phyloP scores from a whole-genome alignment of 2,797 vertebrate species.

The Myotis pilosus region DNA sequence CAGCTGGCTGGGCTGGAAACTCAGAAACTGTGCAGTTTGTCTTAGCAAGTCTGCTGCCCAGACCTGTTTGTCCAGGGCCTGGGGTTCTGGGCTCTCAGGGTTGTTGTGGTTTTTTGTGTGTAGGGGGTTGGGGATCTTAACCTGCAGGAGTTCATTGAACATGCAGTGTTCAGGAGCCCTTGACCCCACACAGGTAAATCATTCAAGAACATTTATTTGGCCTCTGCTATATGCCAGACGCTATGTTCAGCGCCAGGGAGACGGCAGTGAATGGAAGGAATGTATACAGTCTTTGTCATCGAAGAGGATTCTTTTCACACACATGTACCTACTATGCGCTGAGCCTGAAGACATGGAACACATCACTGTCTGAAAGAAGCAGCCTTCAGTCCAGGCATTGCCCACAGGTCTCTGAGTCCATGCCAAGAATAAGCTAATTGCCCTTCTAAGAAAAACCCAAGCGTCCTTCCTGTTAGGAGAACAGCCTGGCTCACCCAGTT shows the following conservation, averaged over 20 bases:
- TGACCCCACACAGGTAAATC: background rate
- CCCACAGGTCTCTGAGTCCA: background rate
- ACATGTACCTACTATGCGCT: fast-evolving
- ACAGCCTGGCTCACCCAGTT: background rate
- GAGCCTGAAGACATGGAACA: background rate
- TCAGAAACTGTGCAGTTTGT: background rate
- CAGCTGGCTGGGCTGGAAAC: conserved; percentile 11
- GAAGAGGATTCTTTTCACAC: background rate
- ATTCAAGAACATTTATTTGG: background rate
- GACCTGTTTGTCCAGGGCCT: background rate
- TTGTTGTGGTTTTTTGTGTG: background rate
- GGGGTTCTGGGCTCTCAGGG: background rate
- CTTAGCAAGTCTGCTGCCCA: background rate
- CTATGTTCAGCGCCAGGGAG: background rate
- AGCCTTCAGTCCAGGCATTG: background rate
- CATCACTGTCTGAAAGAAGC: background rate
- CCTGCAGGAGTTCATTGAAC: background rate
- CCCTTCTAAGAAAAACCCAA: background rate
- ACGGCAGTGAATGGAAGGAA: fast-evolving
- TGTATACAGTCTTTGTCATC: background rate
- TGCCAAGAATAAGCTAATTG: background rate
- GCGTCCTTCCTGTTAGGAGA: background rate
- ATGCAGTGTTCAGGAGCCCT: background rate
- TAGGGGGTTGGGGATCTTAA: background rate
- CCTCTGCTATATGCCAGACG: background rate